These are phyloP conservation scores for Actinia equina DNA, from an alignment of 64 coral and sea anemone genomes.

Conservation along the genomic window DNA sequence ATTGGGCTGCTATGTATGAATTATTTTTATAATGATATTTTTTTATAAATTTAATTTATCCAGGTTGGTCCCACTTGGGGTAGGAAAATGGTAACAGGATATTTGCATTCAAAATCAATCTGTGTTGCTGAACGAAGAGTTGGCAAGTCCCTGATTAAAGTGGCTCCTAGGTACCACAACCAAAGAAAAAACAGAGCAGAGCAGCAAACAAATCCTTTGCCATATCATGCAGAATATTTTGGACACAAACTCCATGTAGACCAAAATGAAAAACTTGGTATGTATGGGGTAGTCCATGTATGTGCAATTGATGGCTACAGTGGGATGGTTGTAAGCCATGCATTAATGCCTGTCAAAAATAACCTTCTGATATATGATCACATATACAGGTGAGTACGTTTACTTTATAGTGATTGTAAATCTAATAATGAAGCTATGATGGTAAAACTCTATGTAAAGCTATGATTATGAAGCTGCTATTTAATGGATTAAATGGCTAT, in stretches of 20 bases:
- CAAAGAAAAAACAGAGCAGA: neutral
- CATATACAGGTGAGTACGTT: neutral
- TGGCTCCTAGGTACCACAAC: neutral
- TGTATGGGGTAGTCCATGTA: slow-evolving; percentile 24
- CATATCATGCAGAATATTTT: slow-evolving; percentile 33
- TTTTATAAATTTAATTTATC: too few species aligned
- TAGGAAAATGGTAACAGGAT: too few species aligned
- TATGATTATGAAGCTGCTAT: too few species aligned
- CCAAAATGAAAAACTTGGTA: slow-evolving; percentile 21
- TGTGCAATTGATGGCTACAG: slow-evolving; percentile 30
- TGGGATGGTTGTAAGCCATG: slow-evolving; percentile 15
- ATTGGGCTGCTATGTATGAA: too few species aligned
- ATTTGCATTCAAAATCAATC: neutral
- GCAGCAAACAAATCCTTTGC: neutral
- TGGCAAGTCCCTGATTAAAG: neutral
- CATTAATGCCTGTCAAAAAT: slow-evolving; percentile 22
- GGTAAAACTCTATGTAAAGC: too few species aligned
- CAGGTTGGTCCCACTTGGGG: slow-evolving; percentile 29
- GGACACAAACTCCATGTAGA: slow-evolving; percentile 22
- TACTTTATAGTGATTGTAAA: too few species aligned
- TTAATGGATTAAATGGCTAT: too few species aligned
- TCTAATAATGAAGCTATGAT: too few species aligned
- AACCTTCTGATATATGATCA: slow-evolving; percentile 14
- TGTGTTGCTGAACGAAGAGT: slow-evolving; percentile 15
- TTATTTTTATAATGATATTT: too few species aligned